Conservation (phyloP, 2,888 invertebrate species). For the Cenopis cana region DNA sequence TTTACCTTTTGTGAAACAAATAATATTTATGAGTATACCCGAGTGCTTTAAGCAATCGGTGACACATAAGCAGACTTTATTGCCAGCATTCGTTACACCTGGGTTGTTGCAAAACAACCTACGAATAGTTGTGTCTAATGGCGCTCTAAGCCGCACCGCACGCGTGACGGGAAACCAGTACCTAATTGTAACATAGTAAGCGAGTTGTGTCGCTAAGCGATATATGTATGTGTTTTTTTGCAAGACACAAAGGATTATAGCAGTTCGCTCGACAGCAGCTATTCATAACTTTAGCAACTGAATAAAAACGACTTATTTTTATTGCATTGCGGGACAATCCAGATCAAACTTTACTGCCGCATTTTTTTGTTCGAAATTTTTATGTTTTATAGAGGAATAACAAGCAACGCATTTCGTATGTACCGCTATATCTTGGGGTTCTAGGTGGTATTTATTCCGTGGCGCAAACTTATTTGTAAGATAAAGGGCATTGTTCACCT, state of each 20-base stretch:
- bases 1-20: conserved; percentile 11
- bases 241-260: conserved; percentile 34
- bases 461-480: conserved; percentile 36
- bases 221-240: conserved; percentile 39
- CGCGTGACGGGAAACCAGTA: conserved; percentile 15
- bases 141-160: neutral
- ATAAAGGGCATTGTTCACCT: conserved; percentile 43
- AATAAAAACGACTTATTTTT: conserved; percentile 36
- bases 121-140: conserved; percentile 18
- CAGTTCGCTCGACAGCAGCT: conserved; percentile 30
- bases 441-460: conserved; percentile 29
- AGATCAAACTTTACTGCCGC: conserved; percentile 37
- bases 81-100: conserved; percentile 27
- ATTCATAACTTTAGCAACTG: conserved; percentile 39
- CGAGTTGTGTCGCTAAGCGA: conserved; percentile 35
- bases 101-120: conserved; percentile 27
- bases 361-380: conserved; percentile 22
- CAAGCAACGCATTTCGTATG: conserved; percentile 21
- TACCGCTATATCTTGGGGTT: conserved; percentile 6
- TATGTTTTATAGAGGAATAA: conserved; percentile 19
- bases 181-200: conserved; percentile 37
- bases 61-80: conserved; percentile 22
- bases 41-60: conserved; percentile 7
- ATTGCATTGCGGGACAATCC: conserved; percentile 30
- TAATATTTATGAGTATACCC: conserved; percentile 7